Evolutionary conservation across 1,140 invertebrate species (phyloP), one percentile per base, ranked within the genome.

Genomic region (Diuraphis noxia): DNA sequence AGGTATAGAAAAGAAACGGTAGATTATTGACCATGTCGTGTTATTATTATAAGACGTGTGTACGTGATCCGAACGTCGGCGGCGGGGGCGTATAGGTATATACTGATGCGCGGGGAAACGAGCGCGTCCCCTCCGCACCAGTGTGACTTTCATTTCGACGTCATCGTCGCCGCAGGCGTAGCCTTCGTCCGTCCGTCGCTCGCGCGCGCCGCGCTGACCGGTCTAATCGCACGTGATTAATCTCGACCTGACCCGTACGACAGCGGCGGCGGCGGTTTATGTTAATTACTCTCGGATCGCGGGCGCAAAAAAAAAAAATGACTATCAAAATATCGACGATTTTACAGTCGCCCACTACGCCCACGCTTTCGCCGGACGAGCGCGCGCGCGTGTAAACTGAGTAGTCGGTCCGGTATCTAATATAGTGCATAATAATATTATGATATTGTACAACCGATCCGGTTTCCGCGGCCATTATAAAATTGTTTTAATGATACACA

Each of bases 61-160:
- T 56, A 46, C 84, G 84, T 34, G 85, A 56, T 17, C 56, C 85
- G 85, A 49, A 87, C 49, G 23, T 56, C 34, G 49, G 46, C 34
- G 49, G 46, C 85, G 85, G 85, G 85, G 85, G 85, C 85, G 85
- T 87, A 25, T 21, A 21, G 49, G 85, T 87, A 25, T 21, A 21
- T 23, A 63, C 56, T 6, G 56, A 72, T 72, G 56, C 56, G 56
- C 10, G 34, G 30, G 84, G 84, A 21, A 46, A 46, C 30, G n/a
- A n/a, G 13, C 46, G 41, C 84, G 43, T 86, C 84, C 72, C 87
- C 30, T 43, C 30, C 43, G 41, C 84, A 7, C 34, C 85, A 10
- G 87, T 40, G 52, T 77, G 88, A 89, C 88, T 89, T 89, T 89
- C 88, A 41, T 89, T 89, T 72, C 63, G n/a, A 77, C 88, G 34